Conservation (phyloP, 2,797 vertebrate genomes). For the Bradypodion pumilum region DNA sequence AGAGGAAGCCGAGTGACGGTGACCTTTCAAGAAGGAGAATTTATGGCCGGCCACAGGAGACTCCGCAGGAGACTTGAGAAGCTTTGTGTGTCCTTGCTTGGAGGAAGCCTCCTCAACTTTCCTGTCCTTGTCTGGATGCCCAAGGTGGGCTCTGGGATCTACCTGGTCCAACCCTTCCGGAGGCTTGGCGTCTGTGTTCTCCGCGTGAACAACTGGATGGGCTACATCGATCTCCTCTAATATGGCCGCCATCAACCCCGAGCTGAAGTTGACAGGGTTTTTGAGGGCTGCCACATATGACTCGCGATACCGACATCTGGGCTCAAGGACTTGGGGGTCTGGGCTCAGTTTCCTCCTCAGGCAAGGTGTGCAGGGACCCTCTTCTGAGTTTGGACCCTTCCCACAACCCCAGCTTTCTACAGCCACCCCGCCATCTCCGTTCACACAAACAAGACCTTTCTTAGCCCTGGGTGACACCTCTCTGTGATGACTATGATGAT, state of each 20-base stretch:
- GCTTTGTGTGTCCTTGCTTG: constrained; percentile 14
- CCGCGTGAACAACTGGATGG: fast-evolving
- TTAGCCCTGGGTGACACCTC: neutral
- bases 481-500: fast-evolving
- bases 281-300: constrained; percentile 81
- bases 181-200: fast-evolving
- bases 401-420: constrained; percentile 55
- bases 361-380: constrained; percentile 80
- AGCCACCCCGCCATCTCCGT: neutral
- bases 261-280: constrained; percentile 75
- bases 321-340: constrained; percentile 65
- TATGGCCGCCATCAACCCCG: constrained; percentile 69
- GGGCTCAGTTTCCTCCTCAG: constrained; percentile 74
- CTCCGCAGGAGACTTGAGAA: neutral
- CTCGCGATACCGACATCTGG: constrained; percentile 79
- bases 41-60: constrained; percentile 48
- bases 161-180: constrained; percentile 29
- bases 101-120: neutral
- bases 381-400: constrained; percentile 68
- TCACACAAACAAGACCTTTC: constrained; percentile 26
- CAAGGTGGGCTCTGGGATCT: constrained; percentile 31
- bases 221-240: constrained; percentile 72
- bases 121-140: neutral
- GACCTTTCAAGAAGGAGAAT: constrained; percentile 71
- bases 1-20: neutral